Evolutionary conservation across 2,113 vertebrate species (phyloP).

Genomic region (Embiotoca jacksoni): DNA sequence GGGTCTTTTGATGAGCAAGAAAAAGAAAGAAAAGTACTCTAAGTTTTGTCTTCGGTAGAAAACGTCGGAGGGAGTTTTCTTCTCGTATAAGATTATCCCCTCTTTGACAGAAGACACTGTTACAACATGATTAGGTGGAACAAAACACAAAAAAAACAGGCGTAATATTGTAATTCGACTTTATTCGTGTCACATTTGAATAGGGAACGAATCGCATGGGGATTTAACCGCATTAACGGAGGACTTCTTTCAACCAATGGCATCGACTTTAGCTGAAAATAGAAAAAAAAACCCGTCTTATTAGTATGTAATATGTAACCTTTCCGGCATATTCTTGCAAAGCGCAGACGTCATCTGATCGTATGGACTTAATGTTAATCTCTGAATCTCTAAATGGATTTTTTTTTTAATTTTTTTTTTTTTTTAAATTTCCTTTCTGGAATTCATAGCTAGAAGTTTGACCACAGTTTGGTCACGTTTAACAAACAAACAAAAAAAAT

Average conservation of each 20-base stretch:
- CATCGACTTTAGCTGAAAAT: background rate
- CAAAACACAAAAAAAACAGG: background rate
- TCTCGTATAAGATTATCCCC: background rate
- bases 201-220: background rate
- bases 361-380: too few species aligned
- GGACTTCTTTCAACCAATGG: background rate
- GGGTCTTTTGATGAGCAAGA: constrained; percentile 26
- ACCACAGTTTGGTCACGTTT: too few species aligned
- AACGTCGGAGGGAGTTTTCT: background rate
- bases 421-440: too few species aligned
- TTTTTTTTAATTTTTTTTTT: too few species aligned
- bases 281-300: background rate
- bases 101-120: constrained; percentile 3
- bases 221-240: background rate
- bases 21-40: background rate
- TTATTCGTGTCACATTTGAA: background rate
- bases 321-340: too few species aligned
- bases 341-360: too few species aligned
- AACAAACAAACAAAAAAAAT: too few species aligned
- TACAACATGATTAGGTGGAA: background rate
- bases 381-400: too few species aligned
- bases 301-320: too few species aligned
- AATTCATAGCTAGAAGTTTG: too few species aligned
- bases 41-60: background rate
- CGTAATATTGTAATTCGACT: too few species aligned